Evolutionary conservation across 2,113 vertebrate genomes (phyloP), one percentile per base, ranked within the genome.

Genomic region (Fulmarus glacialis): DNA sequence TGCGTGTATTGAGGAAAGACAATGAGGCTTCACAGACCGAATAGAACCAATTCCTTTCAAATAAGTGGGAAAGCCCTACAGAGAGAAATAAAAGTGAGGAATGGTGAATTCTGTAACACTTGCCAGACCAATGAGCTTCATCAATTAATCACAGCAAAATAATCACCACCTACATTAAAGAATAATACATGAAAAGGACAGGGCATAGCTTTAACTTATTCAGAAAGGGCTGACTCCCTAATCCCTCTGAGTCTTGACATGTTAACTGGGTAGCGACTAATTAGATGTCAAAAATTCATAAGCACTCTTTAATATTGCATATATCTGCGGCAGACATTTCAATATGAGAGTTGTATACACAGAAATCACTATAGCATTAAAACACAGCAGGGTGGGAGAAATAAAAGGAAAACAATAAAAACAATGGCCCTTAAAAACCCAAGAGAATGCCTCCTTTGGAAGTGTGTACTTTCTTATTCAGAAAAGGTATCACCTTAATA

Each of bases 201-300:
- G 98, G 95, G 97, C 98, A 98, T 97, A 97, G 98, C 98, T 98
- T 98, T 99, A 98, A 98, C 98, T 98, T 99, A 99, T 99, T 99
- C 99, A 99, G 99, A 99, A 98, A 99, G 99, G 98, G 98, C 98
- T 97, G 98, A 98, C 98, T 99, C 98, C 98, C 98, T 99, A 98
- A 98, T 99, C 99, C 99, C 99, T 98, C 98, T 97, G 98, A 99
- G 99, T 98, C 98, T 98, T 98, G 99, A 99, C 99, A 99, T 99
- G 99, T 99, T 99, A 99, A 99, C 99, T 99, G 99, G 98, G 98
- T 99, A 99, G 99, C 99, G 97, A 99, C 99, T 99, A 99, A 99
- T 99, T 99, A 99, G 99, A 99, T 99, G 99, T 99, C 99, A 99
- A 99, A 99, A 99, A 99, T 99, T 99, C 99, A 99, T 99, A 99